Conservation (phyloP, 2,888 invertebrate species). For the Oxyteleia sp. region DNA sequence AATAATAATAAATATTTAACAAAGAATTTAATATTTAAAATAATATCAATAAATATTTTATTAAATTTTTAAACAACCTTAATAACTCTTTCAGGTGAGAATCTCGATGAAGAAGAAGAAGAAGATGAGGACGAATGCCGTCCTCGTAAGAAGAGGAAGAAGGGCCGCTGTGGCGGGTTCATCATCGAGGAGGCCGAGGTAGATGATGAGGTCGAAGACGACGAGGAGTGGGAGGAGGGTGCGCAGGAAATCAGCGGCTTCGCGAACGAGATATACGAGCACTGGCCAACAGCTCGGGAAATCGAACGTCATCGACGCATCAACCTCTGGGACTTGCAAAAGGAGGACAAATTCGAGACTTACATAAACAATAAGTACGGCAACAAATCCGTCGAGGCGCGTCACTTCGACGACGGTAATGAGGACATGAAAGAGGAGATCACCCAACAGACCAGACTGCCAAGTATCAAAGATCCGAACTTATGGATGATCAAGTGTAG, state of each 20-base stretch:
- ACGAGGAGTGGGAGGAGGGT: conserved; percentile 98
- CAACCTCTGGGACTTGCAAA: conserved; percentile 96
- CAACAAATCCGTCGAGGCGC: conserved; percentile 86
- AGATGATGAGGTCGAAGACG: conserved; percentile 95
- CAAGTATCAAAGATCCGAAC: conserved; percentile 99
- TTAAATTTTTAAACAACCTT: too few relatives aligned
- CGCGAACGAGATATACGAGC: conserved; percentile 96
- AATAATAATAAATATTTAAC: too few relatives aligned
- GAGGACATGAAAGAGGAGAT: conserved; percentile 99
- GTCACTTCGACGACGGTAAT: conserved; percentile 96
- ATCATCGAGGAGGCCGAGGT: conserved; percentile 99
- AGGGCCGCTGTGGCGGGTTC: conserved; percentile 95
- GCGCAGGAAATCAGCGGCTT: conserved; percentile 97
- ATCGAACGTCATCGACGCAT: conserved; percentile 97
- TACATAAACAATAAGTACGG: conserved; percentile 98
- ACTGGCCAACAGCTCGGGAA: conserved; percentile 97
- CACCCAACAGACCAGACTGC: conserved; percentile 96
- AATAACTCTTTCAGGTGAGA: conserved; percentile 84
- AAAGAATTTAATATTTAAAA: too few relatives aligned
- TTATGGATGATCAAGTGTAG: conserved; percentile 99
- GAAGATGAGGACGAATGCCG: conserved; percentile 93
- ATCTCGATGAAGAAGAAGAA: conserved; percentile 92
- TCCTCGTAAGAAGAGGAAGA: conserved; percentile 94
- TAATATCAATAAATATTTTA: too few relatives aligned
- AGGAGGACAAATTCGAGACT: conserved; percentile 99